Percentiles rank a stretch among this genome's conserved stretches.
Evolutionary conservation across 2,113 vertebrate species (phyloP).

Genomic region (Eudyptes chrysolophus): DNA sequence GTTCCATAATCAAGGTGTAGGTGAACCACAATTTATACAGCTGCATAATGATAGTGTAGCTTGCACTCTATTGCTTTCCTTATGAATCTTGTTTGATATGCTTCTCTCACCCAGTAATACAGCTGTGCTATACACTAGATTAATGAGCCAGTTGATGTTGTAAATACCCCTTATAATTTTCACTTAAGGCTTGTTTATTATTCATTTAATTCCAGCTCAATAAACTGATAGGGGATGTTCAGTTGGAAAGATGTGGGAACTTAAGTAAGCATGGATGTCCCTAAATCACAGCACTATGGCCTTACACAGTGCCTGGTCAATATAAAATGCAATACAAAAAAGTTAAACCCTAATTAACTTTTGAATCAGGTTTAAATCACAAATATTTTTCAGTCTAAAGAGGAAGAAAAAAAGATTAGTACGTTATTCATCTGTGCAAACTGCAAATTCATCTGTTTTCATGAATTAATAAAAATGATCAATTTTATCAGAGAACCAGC

Average conservation of each 20-base stretch:
- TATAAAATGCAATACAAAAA: neutral
- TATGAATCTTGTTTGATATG: neutral
- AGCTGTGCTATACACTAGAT: neutral
- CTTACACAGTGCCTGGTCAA: neutral
- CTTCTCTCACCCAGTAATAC: neutral
- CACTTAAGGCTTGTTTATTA: neutral
- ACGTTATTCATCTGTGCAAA: neutral
- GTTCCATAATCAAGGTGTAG: neutral
- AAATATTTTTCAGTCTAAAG: neutral
- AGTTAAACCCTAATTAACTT: neutral
- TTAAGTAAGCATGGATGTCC: neutral
- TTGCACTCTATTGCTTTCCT: neutral
- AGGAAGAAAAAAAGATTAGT: neutral
- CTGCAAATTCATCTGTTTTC: neutral
- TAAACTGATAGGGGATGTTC: neutral
- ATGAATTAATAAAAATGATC: neutral
- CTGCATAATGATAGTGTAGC: neutral
- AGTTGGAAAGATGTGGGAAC: neutral
- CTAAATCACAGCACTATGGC: neutral
- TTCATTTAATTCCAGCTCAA: neutral
- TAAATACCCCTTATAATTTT: neutral
- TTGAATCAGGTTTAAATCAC: neutral
- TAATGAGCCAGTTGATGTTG: neutral
- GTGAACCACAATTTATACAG: neutral
- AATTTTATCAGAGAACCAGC: neutral